Evolutionary conservation across 2,888 invertebrate genomes (phyloP).

Genomic region (Villa cingulata): DNA sequence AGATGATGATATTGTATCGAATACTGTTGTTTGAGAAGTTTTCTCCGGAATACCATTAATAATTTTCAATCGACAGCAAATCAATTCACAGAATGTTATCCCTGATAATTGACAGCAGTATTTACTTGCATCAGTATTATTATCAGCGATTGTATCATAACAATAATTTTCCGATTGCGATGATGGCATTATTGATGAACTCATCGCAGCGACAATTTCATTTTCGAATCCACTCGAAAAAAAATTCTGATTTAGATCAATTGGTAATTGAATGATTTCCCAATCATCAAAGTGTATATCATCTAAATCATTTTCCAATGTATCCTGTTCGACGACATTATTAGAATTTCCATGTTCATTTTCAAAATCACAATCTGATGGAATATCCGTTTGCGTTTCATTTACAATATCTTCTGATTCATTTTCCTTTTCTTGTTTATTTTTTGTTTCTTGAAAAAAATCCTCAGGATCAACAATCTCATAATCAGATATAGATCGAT

Average conservation of each 20-base stretch:
- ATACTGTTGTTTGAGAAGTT: background rate
- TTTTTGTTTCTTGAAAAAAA: slow-evolving; percentile 29
- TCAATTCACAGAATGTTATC: background rate
- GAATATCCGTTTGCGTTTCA: too few relatives aligned
- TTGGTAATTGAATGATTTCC: slow-evolving; percentile 29
- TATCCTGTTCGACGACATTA: too few relatives aligned
- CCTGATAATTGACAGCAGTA: background rate
- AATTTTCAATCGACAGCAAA: background rate
- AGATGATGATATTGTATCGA: background rate
- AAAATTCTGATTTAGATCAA: slow-evolving; percentile 18
- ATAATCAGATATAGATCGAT: slow-evolving; percentile 10
- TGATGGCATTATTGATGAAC: background rate
- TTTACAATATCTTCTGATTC: too few relatives aligned
- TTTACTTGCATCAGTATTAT: background rate
- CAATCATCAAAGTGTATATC: slow-evolving; percentile 26
- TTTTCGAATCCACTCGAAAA: slow-evolving; percentile 33
- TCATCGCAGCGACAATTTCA: slow-evolving; percentile 18
- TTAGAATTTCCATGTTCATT: too few relatives aligned
- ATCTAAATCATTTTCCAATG: too few relatives aligned
- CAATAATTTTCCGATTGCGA: too few relatives aligned
- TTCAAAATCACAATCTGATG: too few relatives aligned
- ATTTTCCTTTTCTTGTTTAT: too few relatives aligned
- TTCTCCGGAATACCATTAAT: background rate
- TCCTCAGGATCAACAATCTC: slow-evolving; percentile 31
- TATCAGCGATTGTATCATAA: background rate